Evolutionary conservation across 92 coral and sea anemone genomes (phyloP), one percentile per base, ranked within the genome.

Genomic region (Pocillopora meandrina): DNA sequence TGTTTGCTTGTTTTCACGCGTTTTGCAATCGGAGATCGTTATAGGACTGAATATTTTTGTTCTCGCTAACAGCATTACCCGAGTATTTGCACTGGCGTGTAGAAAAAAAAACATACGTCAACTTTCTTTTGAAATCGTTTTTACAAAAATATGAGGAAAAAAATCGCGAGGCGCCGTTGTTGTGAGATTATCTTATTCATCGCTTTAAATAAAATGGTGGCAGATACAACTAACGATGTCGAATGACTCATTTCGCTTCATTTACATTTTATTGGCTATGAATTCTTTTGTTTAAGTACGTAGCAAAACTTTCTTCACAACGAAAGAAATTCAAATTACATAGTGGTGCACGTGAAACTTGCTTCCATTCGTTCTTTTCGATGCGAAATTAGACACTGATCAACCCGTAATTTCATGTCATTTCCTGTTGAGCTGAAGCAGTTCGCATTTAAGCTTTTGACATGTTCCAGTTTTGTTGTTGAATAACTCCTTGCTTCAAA

Each of bases 1-100:
- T 17, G 56, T 35, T 70, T 70, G 74, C 85, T 58, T 71, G 85
- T 81, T 56, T 81, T 81, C 68, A 58, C 85, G 58, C 75, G 85
- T 70, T 34, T 49, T 21, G 66, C 13, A 79, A 70, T 36, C 55
- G 74, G 33, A 23, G 3, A 12, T 18, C 66, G 68, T n/a, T 23
- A 80, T 15, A 65, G 75, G 67, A 35, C 9, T 62, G 59, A 13
- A 34, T 19, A 13, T 78, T 10, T 66, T 42, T 42, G 52, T 42
- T 42, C 52, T 42, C 52, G 52, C 8, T 42, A 42, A 42, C 52
- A 2, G 52, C 52, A 3, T 42, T 7, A 42, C 52, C 52, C 52
- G 52, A 75, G 36, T 58, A 2, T 58, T 76, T 26, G 67, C 80
- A 60, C 19, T 17, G 49, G 16, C 66, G 14, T 34, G 58, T 17